Conservation (phyloP, 2,888 invertebrate species). For the Diogma glabrata region DNA sequence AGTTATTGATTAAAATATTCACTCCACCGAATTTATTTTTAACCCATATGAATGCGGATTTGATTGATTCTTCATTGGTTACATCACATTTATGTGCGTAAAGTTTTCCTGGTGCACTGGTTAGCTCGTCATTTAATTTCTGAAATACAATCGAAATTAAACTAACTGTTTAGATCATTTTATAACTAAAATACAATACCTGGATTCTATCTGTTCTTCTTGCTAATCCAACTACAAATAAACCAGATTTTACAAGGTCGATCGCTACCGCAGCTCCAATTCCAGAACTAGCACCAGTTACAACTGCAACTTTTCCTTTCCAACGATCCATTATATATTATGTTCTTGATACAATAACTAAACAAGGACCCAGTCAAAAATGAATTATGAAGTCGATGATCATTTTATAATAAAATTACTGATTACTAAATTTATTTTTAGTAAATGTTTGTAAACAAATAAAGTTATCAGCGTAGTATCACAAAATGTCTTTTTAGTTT, state of each 20-base stretch:
- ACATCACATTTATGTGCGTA: constrained; percentile 37
- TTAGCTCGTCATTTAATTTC: too few relatives aligned
- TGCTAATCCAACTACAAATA: constrained; percentile 45
- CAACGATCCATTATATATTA: constrained; percentile 43
- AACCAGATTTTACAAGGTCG: constrained; percentile 38
- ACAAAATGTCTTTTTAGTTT: too few relatives aligned
- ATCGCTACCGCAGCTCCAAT: constrained; percentile 43
- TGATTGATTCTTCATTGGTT: constrained; percentile 40
- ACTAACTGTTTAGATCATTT: too few relatives aligned
- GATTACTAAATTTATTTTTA: too few relatives aligned
- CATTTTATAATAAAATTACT: too few relatives aligned
- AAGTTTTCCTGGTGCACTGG: constrained; percentile 21
- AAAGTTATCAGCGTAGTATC: too few relatives aligned
- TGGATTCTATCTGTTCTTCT: constrained; percentile 35
- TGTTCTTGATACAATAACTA: too few relatives aligned
- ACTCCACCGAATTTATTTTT: constrained; percentile 39
- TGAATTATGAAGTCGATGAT: too few relatives aligned
- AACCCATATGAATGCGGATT: constrained; percentile 41
- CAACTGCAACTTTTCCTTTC: constrained; percentile 47
- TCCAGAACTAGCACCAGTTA: constrained; percentile 52
- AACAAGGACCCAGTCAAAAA: too few relatives aligned
- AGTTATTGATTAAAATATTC: constrained; percentile 46
- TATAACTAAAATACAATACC: not conserved
- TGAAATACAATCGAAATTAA: not conserved
- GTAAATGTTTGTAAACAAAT: too few relatives aligned